Conservation (phyloP, 2,797 vertebrate species). For the Valencia hispanica region DNA sequence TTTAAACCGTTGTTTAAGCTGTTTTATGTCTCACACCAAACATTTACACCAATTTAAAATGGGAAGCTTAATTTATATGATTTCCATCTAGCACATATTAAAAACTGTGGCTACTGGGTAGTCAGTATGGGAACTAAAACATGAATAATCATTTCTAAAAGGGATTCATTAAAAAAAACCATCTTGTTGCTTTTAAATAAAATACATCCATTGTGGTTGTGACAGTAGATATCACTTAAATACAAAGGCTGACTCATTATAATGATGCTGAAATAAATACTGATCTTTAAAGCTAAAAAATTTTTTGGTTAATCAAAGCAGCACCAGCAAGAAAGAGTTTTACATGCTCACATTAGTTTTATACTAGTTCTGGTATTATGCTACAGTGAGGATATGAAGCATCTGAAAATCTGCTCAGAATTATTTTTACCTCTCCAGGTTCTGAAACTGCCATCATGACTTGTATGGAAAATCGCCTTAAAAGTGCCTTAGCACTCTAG, state of each 20-base stretch:
- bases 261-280: constrained; percentile 17
- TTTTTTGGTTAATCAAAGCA: constrained; percentile 34
- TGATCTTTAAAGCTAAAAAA: constrained; percentile 26
- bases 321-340: background rate
- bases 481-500: constrained; percentile 14
- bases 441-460: constrained; percentile 20
- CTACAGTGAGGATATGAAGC: background rate
- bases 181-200: background rate
- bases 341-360: constrained; percentile 3
- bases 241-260: background rate
- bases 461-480: constrained; percentile 29
- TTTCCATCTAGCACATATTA: background rate
- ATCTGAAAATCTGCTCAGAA: constrained; percentile 27
- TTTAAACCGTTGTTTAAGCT: too few species aligned
- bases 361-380: constrained; percentile 5
- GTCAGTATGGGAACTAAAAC: background rate
- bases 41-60: background rate
- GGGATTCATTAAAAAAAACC: background rate
- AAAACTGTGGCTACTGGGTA: background rate
- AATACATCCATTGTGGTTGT: background rate
- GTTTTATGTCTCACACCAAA: too few species aligned
- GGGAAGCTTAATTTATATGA: background rate
- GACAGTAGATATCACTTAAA: constrained; percentile 7
- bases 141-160: background rate
- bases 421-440: constrained; percentile 8